Base-by-base conservation (phyloP, 2,797 vertebrate genomes). In the Chrosomus eos region DNA sequence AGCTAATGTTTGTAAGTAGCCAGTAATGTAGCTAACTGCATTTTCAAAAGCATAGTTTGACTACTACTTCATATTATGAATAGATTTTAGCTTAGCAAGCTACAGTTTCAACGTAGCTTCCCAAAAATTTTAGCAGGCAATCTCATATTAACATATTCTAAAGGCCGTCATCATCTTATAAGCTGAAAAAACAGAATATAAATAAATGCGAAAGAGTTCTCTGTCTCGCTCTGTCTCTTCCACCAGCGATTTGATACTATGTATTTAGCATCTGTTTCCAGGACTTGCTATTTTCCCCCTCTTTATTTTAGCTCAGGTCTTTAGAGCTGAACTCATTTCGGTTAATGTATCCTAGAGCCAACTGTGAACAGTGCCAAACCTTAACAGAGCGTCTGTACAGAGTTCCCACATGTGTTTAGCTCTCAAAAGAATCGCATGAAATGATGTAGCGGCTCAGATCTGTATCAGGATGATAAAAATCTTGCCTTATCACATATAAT, bases 401-500 rank as follows among this genome's bases (percentile, higher is more conserved):
- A 36, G 53, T 79, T 84, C 83, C 75, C 83, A 79, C 83, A 71
- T 70, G 74, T 71, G 74, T 62, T 71, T 71, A 71, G 75, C 66
- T 21, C 38, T 60, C 58, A 26, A 45, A 67, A 16, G 28, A 55
- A 66, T 67, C 18, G 7, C 73, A 23, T 51, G 68, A 40, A 31
- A 45, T 43, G 21, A 43, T 58, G 36, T 55, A 68, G 82, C 19
- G 33, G 45, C 31, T 66, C 31, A 68, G 64, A 68, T 53, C 78
- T 51, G 5, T 38, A 80, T 80, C 64, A 68, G 45, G 45, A 80
- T 18, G 21, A 68, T 68, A 80, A 13, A 68, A 26, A 53, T 40
- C 78, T 53, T 68, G 31, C 14, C 23, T 51, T 67, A 48, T 79
- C n/a, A 31, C 6, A 9, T 9, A 48, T n/a, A 80, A 80, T 80